Evolutionary conservation across 1,140 invertebrate genomes (phyloP), one percentile per base, ranked within the genome.

Genomic region (Dendroctonus valens): DNA sequence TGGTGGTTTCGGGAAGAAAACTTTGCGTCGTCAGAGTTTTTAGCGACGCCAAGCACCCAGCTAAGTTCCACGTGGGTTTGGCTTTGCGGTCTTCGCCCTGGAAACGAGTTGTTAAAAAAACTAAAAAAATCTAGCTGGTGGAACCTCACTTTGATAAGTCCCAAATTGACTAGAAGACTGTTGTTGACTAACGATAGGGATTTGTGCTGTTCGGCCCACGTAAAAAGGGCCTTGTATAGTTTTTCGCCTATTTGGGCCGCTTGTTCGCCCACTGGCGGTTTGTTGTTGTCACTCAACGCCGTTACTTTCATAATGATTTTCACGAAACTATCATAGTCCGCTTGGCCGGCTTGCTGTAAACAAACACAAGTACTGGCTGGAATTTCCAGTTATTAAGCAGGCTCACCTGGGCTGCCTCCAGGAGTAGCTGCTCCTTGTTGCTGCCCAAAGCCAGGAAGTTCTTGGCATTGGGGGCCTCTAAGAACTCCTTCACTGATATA

Each of bases 111-210:
- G 48, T 49, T 48, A 12, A 38, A 6, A 6, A 50, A 40, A 68
- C 49, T 50, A 41, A 39, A 15, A 55, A 55, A 40, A 6, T 55
- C 5, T 11, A 55, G 15, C 12, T 6, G 37, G 14, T 52, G 14
- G 14, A 6, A 55, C 8, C 50, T 40, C 38, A 55, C 86, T 78
- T 91, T 91, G 48, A 92, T 79, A 12, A 92, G 78, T 37, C 87
- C 88, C 59, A 91, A 76, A 73, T 85, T 81, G 9, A 89, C 84
- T 3, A 91, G 77, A 15, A 91, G 75, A 57, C 80, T 79, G 73
- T 92, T 91, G 63, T 85, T 83, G 4, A 90, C 79, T 42, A 79
- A 71, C 0, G 83, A 79, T 42, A 82, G 74, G 67, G 81, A 72
- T 59, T 84, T 76, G n/a, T 76, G 77, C 39, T 79, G 76, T 53